A percentile compares a stretch with the other conserved stretches of the same genome.
Conservation (phyloP, 2,113 vertebrate species). For the Psilopogon haemacephalus region DNA sequence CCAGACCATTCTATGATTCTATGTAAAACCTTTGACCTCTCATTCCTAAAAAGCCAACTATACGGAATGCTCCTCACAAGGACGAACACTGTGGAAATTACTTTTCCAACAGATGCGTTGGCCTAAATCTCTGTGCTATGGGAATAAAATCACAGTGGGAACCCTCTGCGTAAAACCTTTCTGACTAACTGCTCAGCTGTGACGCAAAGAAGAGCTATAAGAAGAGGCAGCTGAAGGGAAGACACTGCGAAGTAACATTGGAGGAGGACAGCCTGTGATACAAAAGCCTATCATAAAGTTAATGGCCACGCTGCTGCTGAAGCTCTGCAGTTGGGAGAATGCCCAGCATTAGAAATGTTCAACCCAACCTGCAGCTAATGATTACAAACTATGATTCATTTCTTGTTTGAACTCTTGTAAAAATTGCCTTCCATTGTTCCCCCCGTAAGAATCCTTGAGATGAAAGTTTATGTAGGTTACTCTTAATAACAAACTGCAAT, state of each 20-base stretch:
- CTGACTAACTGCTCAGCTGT: neutral
- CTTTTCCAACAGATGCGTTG: neutral
- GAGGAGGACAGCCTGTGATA: conserved; percentile 8
- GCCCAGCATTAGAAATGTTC: neutral
- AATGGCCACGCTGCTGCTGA: neutral
- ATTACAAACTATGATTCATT: conserved; percentile 25
- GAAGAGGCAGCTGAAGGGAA: neutral
- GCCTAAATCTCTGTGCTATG: neutral
- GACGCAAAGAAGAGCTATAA: neutral
- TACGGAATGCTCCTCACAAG: neutral
- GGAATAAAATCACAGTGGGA: neutral
- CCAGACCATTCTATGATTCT: too few species aligned
- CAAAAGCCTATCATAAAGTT: conserved; percentile 21
- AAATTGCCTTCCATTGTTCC: neutral
- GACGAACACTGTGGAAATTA: neutral
- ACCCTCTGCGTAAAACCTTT: neutral
- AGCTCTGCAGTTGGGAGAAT: neutral
- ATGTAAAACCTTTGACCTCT: neutral
- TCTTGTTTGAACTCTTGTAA: conserved; percentile 1
- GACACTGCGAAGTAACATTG: conserved; percentile 5
- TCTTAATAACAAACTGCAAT: neutral
- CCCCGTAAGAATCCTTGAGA: neutral
- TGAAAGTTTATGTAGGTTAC: neutral
- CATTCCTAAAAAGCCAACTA: neutral
- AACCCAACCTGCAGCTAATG: neutral